A percentile compares a stretch with the other conserved stretches of the same genome.
Conservation (phyloP, 2,113 vertebrate genomes). For the Gallinago paraguaiae region DNA sequence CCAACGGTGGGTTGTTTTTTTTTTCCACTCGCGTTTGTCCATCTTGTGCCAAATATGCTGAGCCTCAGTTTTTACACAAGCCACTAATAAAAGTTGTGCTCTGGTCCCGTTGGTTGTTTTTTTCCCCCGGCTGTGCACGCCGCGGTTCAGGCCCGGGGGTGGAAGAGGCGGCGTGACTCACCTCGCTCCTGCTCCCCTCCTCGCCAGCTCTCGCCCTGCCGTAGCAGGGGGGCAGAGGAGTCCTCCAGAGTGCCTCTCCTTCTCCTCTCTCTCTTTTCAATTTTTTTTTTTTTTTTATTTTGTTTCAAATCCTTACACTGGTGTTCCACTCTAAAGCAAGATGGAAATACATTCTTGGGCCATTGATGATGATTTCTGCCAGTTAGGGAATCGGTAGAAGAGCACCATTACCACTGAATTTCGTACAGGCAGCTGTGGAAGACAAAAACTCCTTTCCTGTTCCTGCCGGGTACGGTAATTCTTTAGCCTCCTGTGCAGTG, state of each 20-base stretch:
- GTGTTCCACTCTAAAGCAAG: neutral
- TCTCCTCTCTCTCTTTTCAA: neutral
- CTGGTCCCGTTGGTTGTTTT: neutral
- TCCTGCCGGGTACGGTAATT: conserved; percentile 7
- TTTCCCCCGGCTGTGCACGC: neutral
- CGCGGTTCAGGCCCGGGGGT: neutral
- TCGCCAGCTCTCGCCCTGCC: neutral
- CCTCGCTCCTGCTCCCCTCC: conserved; percentile 24
- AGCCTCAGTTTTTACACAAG: neutral
- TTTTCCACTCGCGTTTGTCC: neutral
- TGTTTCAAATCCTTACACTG: neutral
- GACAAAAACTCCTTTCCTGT: conserved; percentile 34
- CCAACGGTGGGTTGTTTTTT: neutral
- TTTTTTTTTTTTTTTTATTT: neutral
- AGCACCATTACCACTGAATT: conserved; percentile 11
- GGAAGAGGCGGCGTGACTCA: neutral
- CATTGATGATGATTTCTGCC: neutral
- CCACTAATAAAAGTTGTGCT: conserved; percentile 9
- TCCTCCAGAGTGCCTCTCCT: neutral
- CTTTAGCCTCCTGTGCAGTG: conserved; percentile 5
- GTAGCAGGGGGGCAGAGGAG: conserved; percentile 8
- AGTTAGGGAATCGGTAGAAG: neutral
- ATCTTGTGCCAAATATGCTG: neutral
- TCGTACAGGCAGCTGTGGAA: conserved; percentile 13
- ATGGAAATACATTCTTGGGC: neutral